phyloP scores from a whole-genome alignment of 2,797 vertebrate species.

The Eidolon dupreanum region DNA sequence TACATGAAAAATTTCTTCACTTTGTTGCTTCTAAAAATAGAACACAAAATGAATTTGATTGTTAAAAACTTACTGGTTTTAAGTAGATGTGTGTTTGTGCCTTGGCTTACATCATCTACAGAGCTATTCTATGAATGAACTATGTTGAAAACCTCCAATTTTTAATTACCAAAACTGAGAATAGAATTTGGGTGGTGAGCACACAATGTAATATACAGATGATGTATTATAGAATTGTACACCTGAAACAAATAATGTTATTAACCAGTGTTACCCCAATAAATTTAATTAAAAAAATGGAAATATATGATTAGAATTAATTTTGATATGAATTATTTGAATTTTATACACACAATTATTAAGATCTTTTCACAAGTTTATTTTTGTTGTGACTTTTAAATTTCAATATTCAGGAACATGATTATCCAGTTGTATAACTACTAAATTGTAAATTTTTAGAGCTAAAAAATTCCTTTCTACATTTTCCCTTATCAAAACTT shows the following conservation, averaged over 20 bases:
- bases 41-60: background rate
- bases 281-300: background rate
- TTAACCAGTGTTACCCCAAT: background rate
- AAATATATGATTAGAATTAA: background rate
- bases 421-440: background rate
- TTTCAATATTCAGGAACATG: background rate
- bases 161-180: background rate
- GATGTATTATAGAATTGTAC: background rate
- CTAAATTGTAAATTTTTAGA: slow-evolving; percentile 23
- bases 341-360: background rate
- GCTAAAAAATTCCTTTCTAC: background rate
- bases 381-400: background rate
- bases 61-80: background rate
- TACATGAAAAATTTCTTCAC: background rate
- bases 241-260: background rate
- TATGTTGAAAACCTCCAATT: background rate
- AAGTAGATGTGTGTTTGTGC: background rate
- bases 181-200: background rate
- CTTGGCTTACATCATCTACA: background rate
- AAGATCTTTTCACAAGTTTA: background rate
- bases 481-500: background rate
- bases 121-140: background rate
- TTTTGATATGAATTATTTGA: slow-evolving; percentile 2
- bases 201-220: background rate
- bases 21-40: slow-evolving; percentile 29